Base-by-base conservation (phyloP, 2,888 invertebrate species). In the Aphidoletes aphidimyza region DNA sequence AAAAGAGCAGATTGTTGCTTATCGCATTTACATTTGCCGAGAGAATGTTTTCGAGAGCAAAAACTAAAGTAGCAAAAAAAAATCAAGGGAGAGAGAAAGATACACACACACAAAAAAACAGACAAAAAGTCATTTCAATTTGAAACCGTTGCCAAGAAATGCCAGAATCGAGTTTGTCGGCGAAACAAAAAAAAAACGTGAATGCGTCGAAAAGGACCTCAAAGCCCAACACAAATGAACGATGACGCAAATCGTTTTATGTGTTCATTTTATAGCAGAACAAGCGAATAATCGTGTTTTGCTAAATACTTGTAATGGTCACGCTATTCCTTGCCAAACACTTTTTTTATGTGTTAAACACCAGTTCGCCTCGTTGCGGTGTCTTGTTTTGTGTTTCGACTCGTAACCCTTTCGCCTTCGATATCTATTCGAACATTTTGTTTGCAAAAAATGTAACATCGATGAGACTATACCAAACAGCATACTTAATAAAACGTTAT, bases 181-280 rank as follows among this genome's bases (percentile, higher is more conserved):
- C 5, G 22, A n/a, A 54, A 22, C 1, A 54, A 54, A 22, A 54
- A 54, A 54, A 3, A 22, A 22, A 22, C 6, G 54, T 54, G 54
- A 54, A 54, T 22, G 5, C 22, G 22, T 47, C 30, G 17, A 69
- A 30, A 69, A 69, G 30, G 69, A 69, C 3, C 11, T n/a, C 8
- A 2, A 30, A 69, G 14, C 30, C 69, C 54, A 22, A 34, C 69
- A 69, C 69, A 69, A 69, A 69, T 69, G 69, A 69, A 69, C 69
- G 69, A 69, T 69, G 69, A 69, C 69, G 69, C 69, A 69, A 69
- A 69, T 69, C 69, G 69, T 69, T 69, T 69, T 69, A 69, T 69
- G 69, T 69, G 69, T 69, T 69, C 69, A 69, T 69, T 69, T 69
- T 69, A 69, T 30, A 14, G 26, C 30, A 30, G 11, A 30, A 34